Percentiles rank a stretch among this genome's conserved stretches.
phyloP scores from a whole-genome alignment of 2,888 invertebrate species.

The Formica aserva region DNA sequence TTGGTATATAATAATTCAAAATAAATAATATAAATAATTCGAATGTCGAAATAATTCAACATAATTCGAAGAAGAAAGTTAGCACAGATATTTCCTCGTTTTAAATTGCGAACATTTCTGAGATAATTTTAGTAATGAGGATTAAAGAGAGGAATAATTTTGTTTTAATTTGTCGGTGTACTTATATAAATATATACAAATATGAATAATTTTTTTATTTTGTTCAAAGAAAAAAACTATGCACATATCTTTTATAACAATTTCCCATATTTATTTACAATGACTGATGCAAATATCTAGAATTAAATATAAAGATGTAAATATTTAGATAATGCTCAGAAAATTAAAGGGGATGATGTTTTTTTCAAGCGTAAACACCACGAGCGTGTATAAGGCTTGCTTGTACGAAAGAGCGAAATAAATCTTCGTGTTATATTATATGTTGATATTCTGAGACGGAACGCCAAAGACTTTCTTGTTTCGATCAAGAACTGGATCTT shows the following conservation, averaged over 20 bases:
- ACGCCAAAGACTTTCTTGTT: conserved; percentile 10
- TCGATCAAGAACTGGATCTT: conserved; percentile 1
- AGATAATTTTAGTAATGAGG: background rate
- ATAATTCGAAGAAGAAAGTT: background rate
- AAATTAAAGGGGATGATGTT: conserved; percentile 32
- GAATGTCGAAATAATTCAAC: too few species aligned
- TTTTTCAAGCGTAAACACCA: conserved; percentile 34
- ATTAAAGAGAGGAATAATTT: background rate
- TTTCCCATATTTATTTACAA: background rate
- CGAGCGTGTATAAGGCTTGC: background rate
- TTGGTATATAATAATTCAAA: background rate
- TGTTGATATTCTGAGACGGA: background rate
- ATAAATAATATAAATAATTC: too few species aligned
- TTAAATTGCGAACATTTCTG: background rate
- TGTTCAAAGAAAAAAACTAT: background rate
- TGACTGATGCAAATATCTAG: background rate
- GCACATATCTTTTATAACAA: background rate
- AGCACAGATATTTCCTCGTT: too few species aligned
- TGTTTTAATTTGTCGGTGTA: background rate
- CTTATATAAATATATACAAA: background rate
- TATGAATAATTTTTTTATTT: background rate
- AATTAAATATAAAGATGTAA: background rate
- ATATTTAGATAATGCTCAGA: background rate
- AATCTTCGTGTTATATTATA: conserved; percentile 44
- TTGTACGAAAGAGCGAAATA: conserved; percentile 60